Percentiles rank a stretch among this genome's conserved stretches.
Evolutionary conservation across 2,113 vertebrate species (phyloP).

Genomic region (Gasterosteus aculeatus): DNA sequence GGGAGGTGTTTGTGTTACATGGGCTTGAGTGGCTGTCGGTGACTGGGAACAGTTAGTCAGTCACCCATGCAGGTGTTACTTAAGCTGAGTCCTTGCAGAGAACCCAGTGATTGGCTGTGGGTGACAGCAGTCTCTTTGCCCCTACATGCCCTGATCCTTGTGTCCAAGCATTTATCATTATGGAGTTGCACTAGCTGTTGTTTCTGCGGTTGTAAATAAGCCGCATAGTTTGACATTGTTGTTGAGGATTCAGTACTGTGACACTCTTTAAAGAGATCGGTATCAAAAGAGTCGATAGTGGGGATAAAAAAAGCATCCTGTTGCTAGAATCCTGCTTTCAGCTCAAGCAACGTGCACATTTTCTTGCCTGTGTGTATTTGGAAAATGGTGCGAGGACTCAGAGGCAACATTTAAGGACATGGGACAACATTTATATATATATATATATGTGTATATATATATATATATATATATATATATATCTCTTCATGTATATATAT

Average conservation of each 20-base stretch:
- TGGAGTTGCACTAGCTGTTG: background rate
- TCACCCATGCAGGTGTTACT: conserved; percentile 52
- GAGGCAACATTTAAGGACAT: background rate
- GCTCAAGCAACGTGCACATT: background rate
- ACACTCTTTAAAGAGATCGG: background rate
- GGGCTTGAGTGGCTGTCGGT: conserved; percentile 31
- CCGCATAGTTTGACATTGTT: background rate
- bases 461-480: too few species aligned
- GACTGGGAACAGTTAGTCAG: conserved; percentile 30
- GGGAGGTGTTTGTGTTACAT: conserved; percentile 40
- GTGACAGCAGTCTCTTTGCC: background rate
- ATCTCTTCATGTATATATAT: too few species aligned
- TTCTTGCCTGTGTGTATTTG: background rate
- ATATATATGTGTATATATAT: background rate
- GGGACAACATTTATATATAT: too few species aligned
- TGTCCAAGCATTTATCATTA: conserved; percentile 10
- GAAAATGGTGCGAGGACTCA: background rate
- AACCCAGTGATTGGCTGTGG: background rate
- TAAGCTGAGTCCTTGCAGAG: conserved; percentile 1
- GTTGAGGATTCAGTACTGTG: background rate
- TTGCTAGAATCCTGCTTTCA: conserved; percentile 2
- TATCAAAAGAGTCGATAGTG: background rate
- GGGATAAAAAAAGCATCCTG: conserved; percentile 10
- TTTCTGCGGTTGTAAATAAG: conserved; percentile 4
- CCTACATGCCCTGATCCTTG: conserved; percentile 3